Percentiles rank a stretch among this genome's conserved stretches.
Evolutionary conservation across 2,113 vertebrate genomes (phyloP).

Genomic region (Coptodon rendalli): DNA sequence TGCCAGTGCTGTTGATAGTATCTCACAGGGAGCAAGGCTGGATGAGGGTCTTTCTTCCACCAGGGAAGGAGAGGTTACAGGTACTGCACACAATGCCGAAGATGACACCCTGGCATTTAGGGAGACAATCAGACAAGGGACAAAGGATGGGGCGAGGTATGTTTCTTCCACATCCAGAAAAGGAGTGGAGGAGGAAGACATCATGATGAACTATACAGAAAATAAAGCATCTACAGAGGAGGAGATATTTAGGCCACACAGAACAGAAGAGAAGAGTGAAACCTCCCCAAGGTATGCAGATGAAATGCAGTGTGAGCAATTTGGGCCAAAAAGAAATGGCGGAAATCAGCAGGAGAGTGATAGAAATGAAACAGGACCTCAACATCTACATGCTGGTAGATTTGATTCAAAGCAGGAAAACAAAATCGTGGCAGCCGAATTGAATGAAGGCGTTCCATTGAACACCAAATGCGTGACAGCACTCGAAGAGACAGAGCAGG

Average conservation of each 20-base stretch:
- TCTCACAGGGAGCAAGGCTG: conserved; percentile 50
- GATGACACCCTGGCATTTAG: conserved; percentile 65
- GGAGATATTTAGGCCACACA: conserved; percentile 34
- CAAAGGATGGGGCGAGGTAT: conserved; percentile 21
- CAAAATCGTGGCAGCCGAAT: not conserved
- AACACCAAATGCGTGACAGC: not conserved
- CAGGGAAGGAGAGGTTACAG: conserved; percentile 40
- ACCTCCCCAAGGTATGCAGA: conserved; percentile 16
- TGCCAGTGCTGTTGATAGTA: conserved; percentile 45
- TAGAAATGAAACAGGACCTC: conserved; percentile 1
- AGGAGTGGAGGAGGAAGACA: conserved; percentile 15
- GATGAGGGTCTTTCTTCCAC: conserved; percentile 38
- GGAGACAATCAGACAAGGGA: conserved; percentile 42
- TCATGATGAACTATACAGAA: conserved; percentile 2
- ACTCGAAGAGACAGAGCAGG: not conserved
- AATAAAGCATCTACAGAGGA: conserved; percentile 12
- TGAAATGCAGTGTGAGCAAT: conserved; percentile 20
- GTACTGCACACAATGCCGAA: conserved; percentile 13
- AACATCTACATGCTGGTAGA: not conserved
- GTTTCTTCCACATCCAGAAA: conserved; percentile 38
- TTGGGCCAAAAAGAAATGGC: not conserved
- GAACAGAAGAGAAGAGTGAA: conserved; percentile 22
- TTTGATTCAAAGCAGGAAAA: not conserved
- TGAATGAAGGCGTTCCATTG: not conserved
- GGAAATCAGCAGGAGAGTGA: conserved; percentile 1